Evolutionary conservation across 35 echinoderm and acorn worm genomes (phyloP).

Genomic region (Apostichopus californicus): DNA sequence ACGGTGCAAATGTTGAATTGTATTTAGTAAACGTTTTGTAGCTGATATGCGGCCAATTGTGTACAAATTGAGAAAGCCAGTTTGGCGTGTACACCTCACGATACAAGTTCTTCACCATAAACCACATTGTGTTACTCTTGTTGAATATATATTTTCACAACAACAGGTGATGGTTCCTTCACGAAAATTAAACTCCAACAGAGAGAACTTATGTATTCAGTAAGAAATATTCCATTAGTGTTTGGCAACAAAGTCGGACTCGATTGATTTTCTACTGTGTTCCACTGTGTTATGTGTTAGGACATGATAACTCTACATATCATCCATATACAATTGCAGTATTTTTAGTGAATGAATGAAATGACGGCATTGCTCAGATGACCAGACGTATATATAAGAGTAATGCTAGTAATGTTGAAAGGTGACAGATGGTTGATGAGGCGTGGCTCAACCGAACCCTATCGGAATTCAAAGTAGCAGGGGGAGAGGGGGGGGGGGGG

Average conservation of each 20-base stretch:
- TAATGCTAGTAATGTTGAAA: too few species aligned
- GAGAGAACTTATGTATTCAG: not conserved
- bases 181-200: not conserved
- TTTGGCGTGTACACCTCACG: slow-evolving; percentile 27
- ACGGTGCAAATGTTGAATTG: not conserved
- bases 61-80: slow-evolving; percentile 37
- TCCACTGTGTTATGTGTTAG: too few species aligned
- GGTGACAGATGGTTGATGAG: too few species aligned
- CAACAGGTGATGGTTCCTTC: not conserved
- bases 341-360: too few species aligned
- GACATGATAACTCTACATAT: too few species aligned
- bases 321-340: too few species aligned
- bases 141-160: not conserved
- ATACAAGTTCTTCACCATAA: slow-evolving; percentile 36
- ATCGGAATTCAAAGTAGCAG: too few species aligned
- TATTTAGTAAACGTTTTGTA: slow-evolving; percentile 44
- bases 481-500: too few species aligned
- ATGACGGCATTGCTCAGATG: too few species aligned
- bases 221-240: not conserved
- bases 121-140: slow-evolving; percentile 13
- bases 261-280: too few species aligned
- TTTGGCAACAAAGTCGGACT: not conserved
- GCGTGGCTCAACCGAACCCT: too few species aligned
- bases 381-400: too few species aligned
- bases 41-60: slow-evolving; percentile 46